These are phyloP conservation scores for Tenodera sinensis DNA, from an alignment of 2,888 invertebrate genomes.

Conservation along the genomic window DNA sequence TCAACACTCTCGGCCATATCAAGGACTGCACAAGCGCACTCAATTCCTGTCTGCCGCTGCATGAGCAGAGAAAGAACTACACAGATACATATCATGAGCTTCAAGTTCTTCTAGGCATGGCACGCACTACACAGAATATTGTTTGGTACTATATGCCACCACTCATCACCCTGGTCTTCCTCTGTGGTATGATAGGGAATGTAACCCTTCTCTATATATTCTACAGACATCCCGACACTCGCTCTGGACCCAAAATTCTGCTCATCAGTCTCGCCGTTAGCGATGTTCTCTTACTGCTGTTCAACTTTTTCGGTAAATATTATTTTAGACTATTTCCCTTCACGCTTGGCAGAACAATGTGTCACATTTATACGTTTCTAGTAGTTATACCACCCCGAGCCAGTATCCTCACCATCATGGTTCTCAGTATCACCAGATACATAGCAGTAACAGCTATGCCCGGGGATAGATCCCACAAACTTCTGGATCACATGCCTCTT, in stretches of 20 bases:
- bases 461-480: not conserved
- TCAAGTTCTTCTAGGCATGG: not conserved
- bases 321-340: not conserved
- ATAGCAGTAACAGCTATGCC: not conserved
- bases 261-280: not conserved
- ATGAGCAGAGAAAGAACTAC: not conserved
- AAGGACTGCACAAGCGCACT: not conserved
- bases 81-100: not conserved
- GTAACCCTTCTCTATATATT: not conserved
- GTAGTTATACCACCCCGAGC: not conserved
- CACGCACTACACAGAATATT: not conserved
- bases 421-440: not conserved
- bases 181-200: not conserved
- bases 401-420: not conserved
- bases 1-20: not conserved
- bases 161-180: not conserved
- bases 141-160: not conserved
- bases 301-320: not conserved
- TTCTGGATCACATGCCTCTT: not conserved
- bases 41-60: too few relatives aligned
- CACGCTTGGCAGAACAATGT: not conserved
- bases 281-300: not conserved
- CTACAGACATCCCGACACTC: not conserved
- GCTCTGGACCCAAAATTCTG: not conserved
- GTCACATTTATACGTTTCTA: not conserved